Base-by-base conservation (phyloP, 1,140 invertebrate genomes). In the Heterodera carotae region DNA sequence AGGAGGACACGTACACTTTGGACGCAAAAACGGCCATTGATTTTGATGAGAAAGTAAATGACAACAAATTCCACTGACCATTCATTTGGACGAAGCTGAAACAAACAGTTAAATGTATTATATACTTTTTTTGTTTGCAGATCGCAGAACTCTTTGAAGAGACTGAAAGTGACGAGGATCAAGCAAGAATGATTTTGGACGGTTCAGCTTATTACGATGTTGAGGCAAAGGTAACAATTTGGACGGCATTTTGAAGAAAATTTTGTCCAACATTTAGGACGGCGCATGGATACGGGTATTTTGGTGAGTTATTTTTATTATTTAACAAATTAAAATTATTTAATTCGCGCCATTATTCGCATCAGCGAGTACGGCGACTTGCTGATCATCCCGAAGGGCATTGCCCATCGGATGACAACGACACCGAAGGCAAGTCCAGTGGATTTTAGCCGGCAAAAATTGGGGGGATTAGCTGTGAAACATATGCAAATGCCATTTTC, bases 71-170 rank as follows among this genome's bases (percentile, higher is more conserved):
- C n/a, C n/a, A n/a, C n/a, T n/a, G n/a, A n/a, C n/a, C n/a, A 18
- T 8, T 4, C 79, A 34, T 53, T 62, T 29, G 15, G 64, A 2
- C 81, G 69, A 25, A 29, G 39, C 36, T 76, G 27, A 5, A 25
- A 25, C 2, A 77, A 25, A 15, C 25, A 36, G 4, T 39, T 10
- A 39, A 39, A 25, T 78, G 33, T 15, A n/a, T n/a, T n/a, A n/a
- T n/a, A n/a, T n/a, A n/a, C n/a, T n/a, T 22, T 64, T n/a, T 25
- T 15, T 80, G 15, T 83, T 81, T 83, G 76, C 18, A 84, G 83
- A 77, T 87, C 18, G 75, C 76, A 15, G 85, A 87, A 73, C 66
- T 87, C 39, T 87, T 87, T 72, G 84, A 88, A 77, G 85, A 88
- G 73, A 78, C 82, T 7, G 76, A 85, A 69, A 73, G 67, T 53